phyloP scores from a whole-genome alignment of 2,888 invertebrate genomes.

The Diogma glabrata region DNA sequence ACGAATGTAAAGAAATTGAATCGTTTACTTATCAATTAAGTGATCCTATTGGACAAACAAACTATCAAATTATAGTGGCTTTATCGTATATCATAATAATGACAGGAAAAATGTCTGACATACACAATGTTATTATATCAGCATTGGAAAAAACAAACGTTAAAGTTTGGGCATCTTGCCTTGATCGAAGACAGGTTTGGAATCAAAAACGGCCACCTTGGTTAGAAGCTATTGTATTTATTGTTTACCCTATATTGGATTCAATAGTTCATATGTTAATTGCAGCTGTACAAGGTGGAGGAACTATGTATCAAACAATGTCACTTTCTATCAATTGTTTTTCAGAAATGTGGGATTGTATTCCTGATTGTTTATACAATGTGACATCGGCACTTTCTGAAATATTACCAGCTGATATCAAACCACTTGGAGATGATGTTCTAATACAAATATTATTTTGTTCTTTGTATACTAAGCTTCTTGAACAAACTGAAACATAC shows the following conservation, averaged over 20 bases:
- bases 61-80: conserved; percentile 49
- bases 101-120: conserved; percentile 50
- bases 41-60: conserved; percentile 38
- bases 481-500: conserved; percentile 36
- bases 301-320: conserved; percentile 72
- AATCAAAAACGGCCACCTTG: conserved; percentile 68
- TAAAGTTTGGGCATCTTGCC: conserved; percentile 54
- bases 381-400: conserved; percentile 52
- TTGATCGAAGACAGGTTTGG: conserved; percentile 72
- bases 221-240: conserved; percentile 57
- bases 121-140: conserved; percentile 50
- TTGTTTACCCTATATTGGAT: conserved; percentile 49
- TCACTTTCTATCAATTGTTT: conserved; percentile 59
- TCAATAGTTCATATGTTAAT: conserved; percentile 56
- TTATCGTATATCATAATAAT: conserved; percentile 50
- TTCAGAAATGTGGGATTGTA: conserved; percentile 54
- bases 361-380: conserved; percentile 47
- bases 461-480: conserved; percentile 53
- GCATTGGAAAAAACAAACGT: conserved; percentile 45
- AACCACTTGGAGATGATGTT: conserved; percentile 55
- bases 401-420: conserved; percentile 54
- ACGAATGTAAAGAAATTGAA: conserved; percentile 42
- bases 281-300: conserved; percentile 59
- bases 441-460: conserved; percentile 59
- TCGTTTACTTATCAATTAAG: conserved; percentile 19